Conservation (phyloP, 2,113 vertebrate species). For the Amblyopsis rosae region DNA sequence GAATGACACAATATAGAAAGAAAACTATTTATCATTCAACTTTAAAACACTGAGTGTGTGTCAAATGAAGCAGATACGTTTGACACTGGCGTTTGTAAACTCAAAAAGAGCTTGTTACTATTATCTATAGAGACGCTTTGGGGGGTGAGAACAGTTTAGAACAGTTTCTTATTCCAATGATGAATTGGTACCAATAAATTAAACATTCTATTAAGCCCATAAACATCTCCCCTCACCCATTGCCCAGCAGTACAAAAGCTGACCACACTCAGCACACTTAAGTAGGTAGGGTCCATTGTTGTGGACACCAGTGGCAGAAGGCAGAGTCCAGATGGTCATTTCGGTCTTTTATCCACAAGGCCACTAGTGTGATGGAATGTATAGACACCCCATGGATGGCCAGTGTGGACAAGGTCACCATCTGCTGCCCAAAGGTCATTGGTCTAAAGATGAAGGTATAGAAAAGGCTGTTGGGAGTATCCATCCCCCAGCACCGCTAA, state of each 20-base stretch:
- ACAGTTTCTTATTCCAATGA: conserved; percentile 2
- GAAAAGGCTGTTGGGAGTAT: conserved; percentile 13
- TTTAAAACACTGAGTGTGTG: too few species aligned
- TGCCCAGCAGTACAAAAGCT: conserved; percentile 47
- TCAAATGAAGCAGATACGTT: too few species aligned
- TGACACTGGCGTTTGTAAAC: too few species aligned
- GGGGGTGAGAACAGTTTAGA: too few species aligned
- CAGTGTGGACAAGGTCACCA: conserved; percentile 61
- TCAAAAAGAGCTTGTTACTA: too few species aligned
- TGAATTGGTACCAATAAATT: conserved; percentile 7
- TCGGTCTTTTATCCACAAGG: conserved; percentile 47
- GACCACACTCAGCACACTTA: conserved; percentile 62
- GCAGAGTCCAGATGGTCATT: conserved; percentile 65
- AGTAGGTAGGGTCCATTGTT: conserved; percentile 60
- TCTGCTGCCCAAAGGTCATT: conserved; percentile 66
- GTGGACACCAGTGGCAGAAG: conserved; percentile 43
- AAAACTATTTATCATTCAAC: too few species aligned
- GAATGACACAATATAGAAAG: too few species aligned
- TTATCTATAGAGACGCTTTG: too few species aligned
- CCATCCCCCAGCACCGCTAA: conserved; percentile 1
- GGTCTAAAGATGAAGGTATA: conserved; percentile 6
- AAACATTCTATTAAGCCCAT: not conserved
- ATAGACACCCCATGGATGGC: conserved; percentile 51
- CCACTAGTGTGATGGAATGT: conserved; percentile 66
- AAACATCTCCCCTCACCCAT: conserved; percentile 33